Percentiles rank a stretch among this genome's conserved stretches.
Conservation (phyloP, 2,797 vertebrate genomes). For the Gallinago nigripennis region DNA sequence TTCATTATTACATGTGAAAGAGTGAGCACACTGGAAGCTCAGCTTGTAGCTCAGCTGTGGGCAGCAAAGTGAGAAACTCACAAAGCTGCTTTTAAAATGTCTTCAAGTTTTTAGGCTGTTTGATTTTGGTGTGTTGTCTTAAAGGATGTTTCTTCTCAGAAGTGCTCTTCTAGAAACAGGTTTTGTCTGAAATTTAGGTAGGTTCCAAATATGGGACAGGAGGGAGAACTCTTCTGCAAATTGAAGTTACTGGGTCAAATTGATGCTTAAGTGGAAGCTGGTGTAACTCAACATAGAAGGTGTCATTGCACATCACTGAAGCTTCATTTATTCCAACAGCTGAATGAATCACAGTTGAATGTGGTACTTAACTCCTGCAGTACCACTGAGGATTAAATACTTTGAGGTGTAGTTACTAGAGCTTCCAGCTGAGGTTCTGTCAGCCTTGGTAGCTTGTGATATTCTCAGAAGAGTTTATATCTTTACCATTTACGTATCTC, state of each 20-base stretch:
- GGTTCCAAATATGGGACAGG: background rate
- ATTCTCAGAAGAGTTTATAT: background rate
- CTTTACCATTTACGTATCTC: background rate
- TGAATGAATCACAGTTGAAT: background rate
- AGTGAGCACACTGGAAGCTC: background rate
- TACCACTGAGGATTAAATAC: background rate
- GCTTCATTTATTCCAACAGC: background rate
- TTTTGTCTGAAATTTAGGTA: background rate
- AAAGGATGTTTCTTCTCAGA: background rate
- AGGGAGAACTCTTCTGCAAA: background rate
- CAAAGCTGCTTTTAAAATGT: background rate
- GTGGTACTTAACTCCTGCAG: background rate
- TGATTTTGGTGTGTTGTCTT: background rate
- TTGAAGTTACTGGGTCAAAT: background rate
- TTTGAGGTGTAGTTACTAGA: background rate
- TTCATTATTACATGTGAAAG: background rate
- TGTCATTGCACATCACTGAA: background rate
- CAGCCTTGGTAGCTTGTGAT: background rate
- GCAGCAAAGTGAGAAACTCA: background rate
- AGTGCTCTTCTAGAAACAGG: background rate
- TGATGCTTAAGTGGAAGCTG: background rate
- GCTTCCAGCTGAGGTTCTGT: background rate
- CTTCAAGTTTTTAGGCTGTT: background rate
- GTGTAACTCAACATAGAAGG: background rate
- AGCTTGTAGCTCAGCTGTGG: background rate